Evolutionary conservation across 2,888 invertebrate species (phyloP).

Genomic region (Acanthosepion lycidas): DNA sequence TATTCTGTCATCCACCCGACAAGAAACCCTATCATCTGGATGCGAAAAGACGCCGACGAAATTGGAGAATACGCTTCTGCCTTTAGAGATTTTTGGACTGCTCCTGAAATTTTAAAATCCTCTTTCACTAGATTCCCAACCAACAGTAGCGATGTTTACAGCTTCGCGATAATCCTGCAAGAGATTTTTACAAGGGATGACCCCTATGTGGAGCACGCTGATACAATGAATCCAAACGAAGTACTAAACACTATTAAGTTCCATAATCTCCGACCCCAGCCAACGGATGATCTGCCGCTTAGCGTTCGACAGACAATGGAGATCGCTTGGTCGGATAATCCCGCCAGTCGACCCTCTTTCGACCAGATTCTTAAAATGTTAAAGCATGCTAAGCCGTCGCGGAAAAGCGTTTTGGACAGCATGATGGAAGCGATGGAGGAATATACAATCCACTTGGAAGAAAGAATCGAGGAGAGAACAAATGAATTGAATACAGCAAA

Average conservation of each 20-base stretch:
- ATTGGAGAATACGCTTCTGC: conserved; percentile 49
- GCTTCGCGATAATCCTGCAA: conserved; percentile 68
- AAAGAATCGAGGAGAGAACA: conserved; percentile 65
- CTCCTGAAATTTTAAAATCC: conserved; percentile 65
- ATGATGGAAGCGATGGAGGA: conserved; percentile 72
- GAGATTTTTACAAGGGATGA: conserved; percentile 69
- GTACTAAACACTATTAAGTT: conserved; percentile 61
- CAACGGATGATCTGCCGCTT: conserved; percentile 57
- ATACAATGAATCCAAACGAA: conserved; percentile 57
- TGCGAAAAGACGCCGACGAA: conserved; percentile 50
- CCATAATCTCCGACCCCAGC: conserved; percentile 62
- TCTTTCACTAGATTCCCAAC: conserved; percentile 57
- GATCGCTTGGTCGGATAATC: conserved; percentile 62
- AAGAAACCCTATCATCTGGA: conserved; percentile 52
- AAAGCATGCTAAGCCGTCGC: conserved; percentile 58
- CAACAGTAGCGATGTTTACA: conserved; percentile 63
- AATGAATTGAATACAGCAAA: conserved; percentile 60
- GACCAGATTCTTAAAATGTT: conserved; percentile 62
- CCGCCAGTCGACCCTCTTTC: conserved; percentile 62
- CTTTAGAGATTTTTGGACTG: conserved; percentile 63
- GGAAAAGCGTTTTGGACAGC: conserved; percentile 69
- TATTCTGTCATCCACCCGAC: conserved; percentile 51
- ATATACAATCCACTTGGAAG: conserved; percentile 67
- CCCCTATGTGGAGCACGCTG: conserved; percentile 63
- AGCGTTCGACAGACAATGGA: conserved; percentile 62